Conservation (phyloP, 2,113 vertebrate species). For the Platycercus adscitus region DNA sequence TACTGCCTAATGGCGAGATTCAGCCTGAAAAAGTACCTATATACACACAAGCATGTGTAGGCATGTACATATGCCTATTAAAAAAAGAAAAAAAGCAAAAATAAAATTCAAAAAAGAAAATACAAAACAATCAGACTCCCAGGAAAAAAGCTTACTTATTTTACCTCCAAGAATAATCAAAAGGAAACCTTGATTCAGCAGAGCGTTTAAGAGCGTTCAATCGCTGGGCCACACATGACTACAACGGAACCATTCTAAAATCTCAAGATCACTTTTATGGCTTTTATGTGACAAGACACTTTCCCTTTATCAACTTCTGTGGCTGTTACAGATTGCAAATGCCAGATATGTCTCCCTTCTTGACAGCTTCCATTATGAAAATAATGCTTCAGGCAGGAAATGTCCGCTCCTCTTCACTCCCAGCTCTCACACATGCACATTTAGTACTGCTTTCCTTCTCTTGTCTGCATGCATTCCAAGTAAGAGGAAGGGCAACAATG, state of each 20-base stretch:
- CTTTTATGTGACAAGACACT: neutral
- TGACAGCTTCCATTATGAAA: conserved; percentile 2
- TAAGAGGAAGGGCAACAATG: neutral
- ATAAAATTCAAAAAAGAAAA: neutral
- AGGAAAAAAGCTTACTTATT: neutral
- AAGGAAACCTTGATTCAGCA: neutral
- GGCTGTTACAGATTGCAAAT: neutral
- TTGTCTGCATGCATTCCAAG: neutral
- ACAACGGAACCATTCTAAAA: neutral
- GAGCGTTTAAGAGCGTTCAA: neutral
- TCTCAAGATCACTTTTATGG: neutral
- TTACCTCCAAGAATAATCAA: neutral
- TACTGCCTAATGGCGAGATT: neutral
- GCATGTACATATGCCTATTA: neutral
- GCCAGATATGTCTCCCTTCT: neutral
- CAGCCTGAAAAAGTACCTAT: neutral
- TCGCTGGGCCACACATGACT: neutral
- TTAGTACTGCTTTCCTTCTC: neutral
- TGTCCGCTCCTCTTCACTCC: neutral
- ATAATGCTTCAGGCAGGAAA: conserved; percentile 30
- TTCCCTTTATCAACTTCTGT: neutral
- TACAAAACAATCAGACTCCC: neutral
- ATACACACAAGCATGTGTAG: neutral
- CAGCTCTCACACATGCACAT: neutral
- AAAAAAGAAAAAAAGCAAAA: neutral